Conservation (phyloP, 1,140 invertebrate species). For the Halyomorpha halys region DNA sequence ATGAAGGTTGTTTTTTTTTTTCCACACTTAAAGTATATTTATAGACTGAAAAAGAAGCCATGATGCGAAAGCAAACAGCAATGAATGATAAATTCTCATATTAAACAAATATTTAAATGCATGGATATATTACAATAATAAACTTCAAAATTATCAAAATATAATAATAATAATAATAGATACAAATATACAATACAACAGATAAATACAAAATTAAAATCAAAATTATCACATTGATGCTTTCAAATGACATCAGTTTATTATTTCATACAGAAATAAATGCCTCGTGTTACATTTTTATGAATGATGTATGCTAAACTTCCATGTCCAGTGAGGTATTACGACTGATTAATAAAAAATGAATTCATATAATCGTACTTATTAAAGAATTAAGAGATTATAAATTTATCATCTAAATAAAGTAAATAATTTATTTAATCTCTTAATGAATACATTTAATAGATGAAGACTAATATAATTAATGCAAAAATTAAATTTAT, state of each 20-base stretch:
- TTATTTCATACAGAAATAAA: slow-evolving; percentile 1
- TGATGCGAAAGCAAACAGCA: slow-evolving; percentile 18
- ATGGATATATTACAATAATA: slow-evolving; percentile 17
- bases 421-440: too few species aligned
- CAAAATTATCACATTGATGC: slow-evolving; percentile 12
- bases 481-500: too few species aligned
- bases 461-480: too few species aligned
- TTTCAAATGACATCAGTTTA: slow-evolving; percentile 6
- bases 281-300: slow-evolving; percentile 2
- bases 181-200: slow-evolving; percentile 14
- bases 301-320: not conserved
- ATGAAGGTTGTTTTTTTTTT: not conserved
- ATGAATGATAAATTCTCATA: slow-evolving; percentile 5
- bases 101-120: slow-evolving; percentile 8
- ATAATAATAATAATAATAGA: slow-evolving; percentile 14
- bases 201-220: slow-evolving; percentile 19
- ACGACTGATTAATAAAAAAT: too few species aligned
- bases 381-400: too few species aligned
- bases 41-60: slow-evolving; percentile 13
- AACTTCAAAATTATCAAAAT: slow-evolving; percentile 17
- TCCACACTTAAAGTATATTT: slow-evolving; percentile 8
- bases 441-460: too few species aligned
- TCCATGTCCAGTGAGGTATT: too few species aligned
- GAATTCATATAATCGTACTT: too few species aligned
- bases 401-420: too few species aligned